Evolutionary conservation across 2,113 vertebrate species (phyloP).

Genomic region (Malurus alboscapulatus): DNA sequence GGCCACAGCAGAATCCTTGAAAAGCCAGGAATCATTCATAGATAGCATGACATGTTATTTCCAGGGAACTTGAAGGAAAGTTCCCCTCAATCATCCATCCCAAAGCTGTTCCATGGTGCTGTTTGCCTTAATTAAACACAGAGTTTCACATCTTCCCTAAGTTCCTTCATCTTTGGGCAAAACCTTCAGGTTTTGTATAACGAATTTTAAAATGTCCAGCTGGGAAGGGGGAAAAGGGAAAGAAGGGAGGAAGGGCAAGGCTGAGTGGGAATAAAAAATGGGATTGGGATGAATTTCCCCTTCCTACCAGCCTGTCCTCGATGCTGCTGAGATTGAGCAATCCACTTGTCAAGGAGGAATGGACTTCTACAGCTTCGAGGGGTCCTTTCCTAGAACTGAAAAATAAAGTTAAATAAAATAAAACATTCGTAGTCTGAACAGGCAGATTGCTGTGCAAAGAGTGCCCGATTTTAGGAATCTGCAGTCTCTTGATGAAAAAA

Average conservation of each 20-base stretch:
- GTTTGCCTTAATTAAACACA: not conserved
- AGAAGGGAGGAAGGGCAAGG: not conserved
- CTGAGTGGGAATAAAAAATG: not conserved
- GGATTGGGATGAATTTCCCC: not conserved
- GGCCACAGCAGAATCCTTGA: not conserved
- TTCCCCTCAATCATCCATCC: not conserved
- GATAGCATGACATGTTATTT: not conserved
- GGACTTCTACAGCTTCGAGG: not conserved
- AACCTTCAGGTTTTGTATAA: not conserved
- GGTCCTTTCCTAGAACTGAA: not conserved
- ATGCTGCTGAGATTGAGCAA: not conserved
- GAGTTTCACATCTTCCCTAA: not conserved
- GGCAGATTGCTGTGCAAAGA: not conserved
- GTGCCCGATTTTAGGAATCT: slow-evolving; percentile 12
- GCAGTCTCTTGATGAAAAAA: not conserved
- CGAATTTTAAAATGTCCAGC: not conserved
- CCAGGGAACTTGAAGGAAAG: not conserved
- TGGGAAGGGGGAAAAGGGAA: not conserved
- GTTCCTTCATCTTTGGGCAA: not conserved
- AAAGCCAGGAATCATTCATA: not conserved
- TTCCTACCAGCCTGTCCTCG: accelerated
- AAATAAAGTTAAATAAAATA: not conserved
- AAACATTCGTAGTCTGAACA: accelerated
- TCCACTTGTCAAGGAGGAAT: not conserved
- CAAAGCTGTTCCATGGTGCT: not conserved